A percentile compares a stretch with the other conserved stretches of the same genome.
Evolutionary conservation across 1,140 invertebrate species (phyloP).

Genomic region (Leptinotarsa lineolata): DNA sequence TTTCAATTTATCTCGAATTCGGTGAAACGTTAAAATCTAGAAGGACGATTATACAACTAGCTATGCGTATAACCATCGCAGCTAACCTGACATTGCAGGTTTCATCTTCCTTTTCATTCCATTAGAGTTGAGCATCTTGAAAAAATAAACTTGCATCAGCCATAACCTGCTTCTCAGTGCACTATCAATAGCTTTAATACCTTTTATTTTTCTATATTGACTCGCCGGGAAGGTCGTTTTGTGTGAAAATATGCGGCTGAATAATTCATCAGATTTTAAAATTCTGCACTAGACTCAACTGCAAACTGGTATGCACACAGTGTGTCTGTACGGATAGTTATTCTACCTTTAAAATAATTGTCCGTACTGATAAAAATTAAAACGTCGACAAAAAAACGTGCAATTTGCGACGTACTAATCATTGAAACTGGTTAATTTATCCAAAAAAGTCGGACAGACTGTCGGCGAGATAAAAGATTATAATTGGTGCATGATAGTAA

Average conservation of each 20-base stretch:
- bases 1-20: too few relatives aligned
- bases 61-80: too few relatives aligned
- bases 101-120: neutral
- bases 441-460: neutral
- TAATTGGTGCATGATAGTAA: slow-evolving; percentile 18
- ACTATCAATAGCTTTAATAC: slow-evolving; percentile 11
- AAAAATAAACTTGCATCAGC: neutral
- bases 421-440: slow-evolving; percentile 13
- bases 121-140: neutral
- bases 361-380: slow-evolving; percentile 13
- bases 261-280: slow-evolving; percentile 35
- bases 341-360: slow-evolving; percentile 22
- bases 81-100: too few relatives aligned
- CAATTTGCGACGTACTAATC: slow-evolving; percentile 15
- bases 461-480: slow-evolving; percentile 9
- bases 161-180: neutral
- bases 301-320: slow-evolving; percentile 23
- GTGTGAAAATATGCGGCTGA: slow-evolving; percentile 34
- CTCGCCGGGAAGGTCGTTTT: slow-evolving; percentile 23
- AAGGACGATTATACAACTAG: too few relatives aligned
- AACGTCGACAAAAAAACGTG: slow-evolving; percentile 7
- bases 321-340: slow-evolving; percentile 13
- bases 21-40: too few relatives aligned
- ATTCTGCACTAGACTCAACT: slow-evolving; percentile 29
- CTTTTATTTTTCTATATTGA: slow-evolving; percentile 22